Conservation (phyloP, 2,797 vertebrate genomes). For the Amblyraja radiata region DNA sequence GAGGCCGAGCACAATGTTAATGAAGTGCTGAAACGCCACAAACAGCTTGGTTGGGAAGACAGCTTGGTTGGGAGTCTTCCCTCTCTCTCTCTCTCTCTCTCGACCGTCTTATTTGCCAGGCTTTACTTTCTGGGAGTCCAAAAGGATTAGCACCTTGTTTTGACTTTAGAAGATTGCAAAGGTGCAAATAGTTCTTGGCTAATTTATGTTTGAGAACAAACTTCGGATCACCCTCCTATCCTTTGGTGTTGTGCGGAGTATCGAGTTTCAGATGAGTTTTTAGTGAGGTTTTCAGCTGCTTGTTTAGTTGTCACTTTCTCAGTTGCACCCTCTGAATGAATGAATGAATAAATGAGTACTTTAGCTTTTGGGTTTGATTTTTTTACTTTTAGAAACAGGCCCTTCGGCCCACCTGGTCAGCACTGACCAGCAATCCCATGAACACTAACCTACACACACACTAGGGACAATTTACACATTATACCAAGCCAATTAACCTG, state of each 20-base stretch:
- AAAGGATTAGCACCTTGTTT: conserved; percentile 21
- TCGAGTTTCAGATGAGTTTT: not conserved
- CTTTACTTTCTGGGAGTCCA: not conserved
- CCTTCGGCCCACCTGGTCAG: no score
- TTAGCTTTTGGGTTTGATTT: no score
- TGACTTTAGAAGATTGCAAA: conserved; percentile 20
- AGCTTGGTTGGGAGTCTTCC: conserved; percentile 19
- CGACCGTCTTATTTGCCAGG: not conserved
- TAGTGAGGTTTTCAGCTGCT: not conserved
- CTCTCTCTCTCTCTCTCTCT: not conserved
- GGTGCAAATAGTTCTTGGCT: not conserved
- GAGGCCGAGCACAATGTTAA: conserved; percentile 57
- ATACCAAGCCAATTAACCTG: no score
- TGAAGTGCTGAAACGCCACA: conserved; percentile 55
- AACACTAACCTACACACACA: no score
- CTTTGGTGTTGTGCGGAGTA: not conserved
- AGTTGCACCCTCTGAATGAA: no score
- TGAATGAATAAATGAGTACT: no score
- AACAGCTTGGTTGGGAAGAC: conserved; percentile 51
- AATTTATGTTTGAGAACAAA: conserved; percentile 31
- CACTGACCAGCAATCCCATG: no score
- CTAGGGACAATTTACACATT: no score
- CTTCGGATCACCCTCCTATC: not conserved
- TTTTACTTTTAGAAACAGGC: no score
- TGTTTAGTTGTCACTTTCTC: no score